Evolutionary conservation across 2,797 vertebrate genomes (phyloP).

Genomic region (Threskiornis aethiopicus): DNA sequence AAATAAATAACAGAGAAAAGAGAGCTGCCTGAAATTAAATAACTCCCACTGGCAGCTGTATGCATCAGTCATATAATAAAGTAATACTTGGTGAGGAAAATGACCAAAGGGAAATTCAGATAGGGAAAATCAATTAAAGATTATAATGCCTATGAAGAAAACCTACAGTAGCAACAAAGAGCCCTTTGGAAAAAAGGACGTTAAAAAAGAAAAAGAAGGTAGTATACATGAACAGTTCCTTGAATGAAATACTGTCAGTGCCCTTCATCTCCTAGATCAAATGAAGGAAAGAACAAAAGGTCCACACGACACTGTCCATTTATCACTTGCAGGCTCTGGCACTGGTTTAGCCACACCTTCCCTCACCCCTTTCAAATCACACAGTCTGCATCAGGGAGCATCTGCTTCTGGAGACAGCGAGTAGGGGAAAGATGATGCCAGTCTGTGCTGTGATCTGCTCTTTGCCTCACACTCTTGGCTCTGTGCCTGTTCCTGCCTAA

Average conservation of each 20-base stretch:
- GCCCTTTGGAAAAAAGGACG: neutral
- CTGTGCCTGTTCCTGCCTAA: neutral
- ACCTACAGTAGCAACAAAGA: neutral
- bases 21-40: neutral
- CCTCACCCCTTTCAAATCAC: neutral
- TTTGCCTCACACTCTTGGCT: neutral
- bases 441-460: neutral
- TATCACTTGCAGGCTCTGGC: neutral
- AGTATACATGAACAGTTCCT: neutral
- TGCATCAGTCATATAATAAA: neutral
- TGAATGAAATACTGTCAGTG: neutral
- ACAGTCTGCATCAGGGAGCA: neutral
- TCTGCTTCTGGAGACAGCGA: neutral
- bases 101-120: neutral
- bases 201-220: neutral
- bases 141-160: neutral
- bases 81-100: neutral
- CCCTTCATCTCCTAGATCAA: neutral
- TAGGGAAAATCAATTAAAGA: neutral
- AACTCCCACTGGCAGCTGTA: neutral
- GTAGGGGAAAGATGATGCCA: neutral
- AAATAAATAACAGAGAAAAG: neutral
- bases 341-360: neutral
- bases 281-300: neutral
- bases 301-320: neutral